Conservation (phyloP, 1,140 invertebrate genomes). For the Cecropterus lyciades region DNA sequence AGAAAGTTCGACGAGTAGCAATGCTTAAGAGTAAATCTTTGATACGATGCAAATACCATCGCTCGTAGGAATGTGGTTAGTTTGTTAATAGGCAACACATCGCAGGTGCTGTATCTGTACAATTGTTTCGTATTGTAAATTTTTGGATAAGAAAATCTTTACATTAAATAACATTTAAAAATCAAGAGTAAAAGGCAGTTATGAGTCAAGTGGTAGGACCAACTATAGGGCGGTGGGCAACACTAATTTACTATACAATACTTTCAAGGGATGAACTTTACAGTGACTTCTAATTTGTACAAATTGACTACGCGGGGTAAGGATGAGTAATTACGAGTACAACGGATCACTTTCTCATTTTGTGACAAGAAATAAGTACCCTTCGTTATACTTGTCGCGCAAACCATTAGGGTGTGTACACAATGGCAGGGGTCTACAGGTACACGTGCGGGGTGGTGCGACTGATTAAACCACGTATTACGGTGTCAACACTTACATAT, state of each 20-base stretch:
- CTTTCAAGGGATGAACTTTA: constrained; percentile 16
- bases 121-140: constrained; percentile 4
- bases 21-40: constrained; percentile 34
- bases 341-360: constrained; percentile 6
- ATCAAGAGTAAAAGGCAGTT: constrained; percentile 14
- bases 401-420: constrained; percentile 27
- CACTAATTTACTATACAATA: constrained; percentile 25
- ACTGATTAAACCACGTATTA: constrained; percentile 74
- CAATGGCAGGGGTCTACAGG: constrained; percentile 23
- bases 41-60: constrained; percentile 35
- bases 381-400: constrained; percentile 12
- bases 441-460: constrained; percentile 68
- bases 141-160: neutral
- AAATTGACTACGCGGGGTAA: constrained; percentile 13
- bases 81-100: neutral
- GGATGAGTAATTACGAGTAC: constrained; percentile 14
- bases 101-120: constrained; percentile 13
- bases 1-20: constrained; percentile 33
- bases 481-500: constrained; percentile 87
- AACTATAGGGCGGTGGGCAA: constrained; percentile 26
- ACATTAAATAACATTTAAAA: constrained; percentile 12
- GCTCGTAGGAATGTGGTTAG: constrained; percentile 30
- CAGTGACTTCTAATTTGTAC: constrained; percentile 22
- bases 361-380: constrained; percentile 9
- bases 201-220: constrained; percentile 22